Evolutionary conservation across 2,797 vertebrate genomes (phyloP), one percentile per base, ranked within the genome.

Genomic region (Manis javanica): DNA sequence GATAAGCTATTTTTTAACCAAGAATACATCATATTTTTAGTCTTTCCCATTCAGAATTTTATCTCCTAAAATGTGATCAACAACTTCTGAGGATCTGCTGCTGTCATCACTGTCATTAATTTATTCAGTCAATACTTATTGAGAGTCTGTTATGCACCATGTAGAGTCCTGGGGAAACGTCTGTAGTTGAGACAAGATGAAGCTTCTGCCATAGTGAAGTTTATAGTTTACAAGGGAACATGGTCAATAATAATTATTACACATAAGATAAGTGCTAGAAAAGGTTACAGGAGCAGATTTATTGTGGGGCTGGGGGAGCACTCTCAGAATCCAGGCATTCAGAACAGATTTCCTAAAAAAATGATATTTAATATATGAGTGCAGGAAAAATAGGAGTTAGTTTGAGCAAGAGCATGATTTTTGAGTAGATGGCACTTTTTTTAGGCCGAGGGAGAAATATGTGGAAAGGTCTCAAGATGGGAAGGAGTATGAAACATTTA

Each of bases 261-360:
- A 96, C 71, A 71, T 26, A 79, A 55, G 34, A 5, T 31, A 59
- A 64, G 34, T 92, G 31, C 77, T 87, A 46, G 11, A 84, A 77
- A 64, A 59, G 34, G 12, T 72, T 89, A 21, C 7, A 59, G 92
- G 42, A 83, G 84, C 66, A 12, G 53, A 49, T 78, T 8, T 72
- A 78, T 46, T 10, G 46, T 2, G 2, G 10, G 46, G 11, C 37
- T 1, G 49, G 10, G 13, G 31, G 18, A 53, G 3, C 19, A 46
- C 12, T 79, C 0, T 61, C 10, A 49, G 57, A 89, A 87, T 61
- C 31, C 29, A 87, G 75, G 39, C 42, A 82, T 78, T 96, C 55
- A 68, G 61, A 92, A 97, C 74, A 63, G 23, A 84, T 74, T 86
- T 78, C 79, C 31, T 91, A 86, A 82, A 88, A 89, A 85, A 91